A percentile compares a stretch with the other conserved stretches of the same genome.
Conservation (phyloP, 2,888 invertebrate species). For the Melipona beecheii region DNA sequence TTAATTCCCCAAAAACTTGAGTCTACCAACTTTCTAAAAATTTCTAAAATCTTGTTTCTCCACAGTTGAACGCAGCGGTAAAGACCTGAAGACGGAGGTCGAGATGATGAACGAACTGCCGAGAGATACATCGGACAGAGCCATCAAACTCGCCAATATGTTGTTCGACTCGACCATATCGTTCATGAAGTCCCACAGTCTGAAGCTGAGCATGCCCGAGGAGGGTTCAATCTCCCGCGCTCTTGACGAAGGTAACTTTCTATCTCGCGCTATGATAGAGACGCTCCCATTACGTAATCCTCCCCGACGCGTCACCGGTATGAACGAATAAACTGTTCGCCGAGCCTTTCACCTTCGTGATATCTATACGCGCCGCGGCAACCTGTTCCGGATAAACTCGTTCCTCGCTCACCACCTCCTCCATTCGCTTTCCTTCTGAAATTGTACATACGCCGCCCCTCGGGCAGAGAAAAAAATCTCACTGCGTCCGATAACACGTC, state of each 20-base stretch:
- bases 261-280: constrained; percentile 47
- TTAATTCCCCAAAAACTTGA: too few species aligned
- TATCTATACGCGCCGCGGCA: constrained; percentile 61
- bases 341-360: constrained; percentile 72
- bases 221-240: constrained; percentile 89
- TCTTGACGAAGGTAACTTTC: constrained; percentile 89
- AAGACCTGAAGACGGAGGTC: constrained; percentile 80
- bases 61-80: constrained; percentile 79
- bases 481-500: neutral
- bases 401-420: constrained; percentile 47
- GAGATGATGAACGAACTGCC: constrained; percentile 86
- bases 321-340: constrained; percentile 65
- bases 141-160: constrained; percentile 85
- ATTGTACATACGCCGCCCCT: neutral
- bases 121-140: constrained; percentile 85
- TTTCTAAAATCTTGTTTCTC: neutral
- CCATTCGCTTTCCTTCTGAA: constrained; percentile 64
- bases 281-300: constrained; percentile 39
- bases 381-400: constrained; percentile 69
- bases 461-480: neutral
- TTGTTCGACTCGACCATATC: constrained; percentile 86
- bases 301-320: constrained; percentile 55
- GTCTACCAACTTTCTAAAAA: too few species aligned
- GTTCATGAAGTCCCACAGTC: constrained; percentile 87
- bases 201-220: constrained; percentile 90